Evolutionary conservation across 2,797 vertebrate genomes (phyloP).

Genomic region (Gouania willdenowi): DNA sequence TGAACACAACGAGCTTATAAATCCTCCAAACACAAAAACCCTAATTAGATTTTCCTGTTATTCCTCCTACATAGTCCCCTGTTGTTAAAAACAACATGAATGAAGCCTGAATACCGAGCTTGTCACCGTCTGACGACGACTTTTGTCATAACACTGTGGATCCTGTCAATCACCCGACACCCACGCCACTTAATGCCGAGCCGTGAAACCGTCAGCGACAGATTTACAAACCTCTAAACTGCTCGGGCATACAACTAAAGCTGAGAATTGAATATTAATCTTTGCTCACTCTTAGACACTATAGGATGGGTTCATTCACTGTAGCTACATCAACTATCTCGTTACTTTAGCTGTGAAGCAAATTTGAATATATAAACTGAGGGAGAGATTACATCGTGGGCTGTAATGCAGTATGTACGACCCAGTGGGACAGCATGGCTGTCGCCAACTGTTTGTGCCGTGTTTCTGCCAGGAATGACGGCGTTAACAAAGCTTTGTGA

Average conservation of each 20-base stretch:
- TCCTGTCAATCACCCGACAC: constrained; percentile 42
- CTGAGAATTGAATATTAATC: too few species aligned
- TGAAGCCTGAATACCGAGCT: constrained; percentile 19
- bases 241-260: too few species aligned
- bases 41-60: background rate
- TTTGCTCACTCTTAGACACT: too few species aligned
- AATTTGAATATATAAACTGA: constrained; percentile 10
- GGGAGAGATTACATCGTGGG: constrained; percentile 3
- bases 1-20: too few species aligned
- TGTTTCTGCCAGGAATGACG: constrained; percentile 54
- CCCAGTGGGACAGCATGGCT: constrained; percentile 23
- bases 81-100: too few species aligned
- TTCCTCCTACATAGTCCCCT: background rate
- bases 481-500: constrained; percentile 60
- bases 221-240: too few species aligned
- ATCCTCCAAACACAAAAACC: background rate
- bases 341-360: constrained; percentile 7
- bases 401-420: constrained; percentile 19
- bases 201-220: too few species aligned
- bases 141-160: constrained; percentile 18
- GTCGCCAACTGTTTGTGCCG: constrained; percentile 30
- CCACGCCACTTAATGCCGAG: too few species aligned
- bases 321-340: too few species aligned
- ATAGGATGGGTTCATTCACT: too few species aligned
- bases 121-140: constrained; percentile 28